Base-by-base conservation (phyloP, 2,113 vertebrate genomes). In the Gymnorhina tibicen region DNA sequence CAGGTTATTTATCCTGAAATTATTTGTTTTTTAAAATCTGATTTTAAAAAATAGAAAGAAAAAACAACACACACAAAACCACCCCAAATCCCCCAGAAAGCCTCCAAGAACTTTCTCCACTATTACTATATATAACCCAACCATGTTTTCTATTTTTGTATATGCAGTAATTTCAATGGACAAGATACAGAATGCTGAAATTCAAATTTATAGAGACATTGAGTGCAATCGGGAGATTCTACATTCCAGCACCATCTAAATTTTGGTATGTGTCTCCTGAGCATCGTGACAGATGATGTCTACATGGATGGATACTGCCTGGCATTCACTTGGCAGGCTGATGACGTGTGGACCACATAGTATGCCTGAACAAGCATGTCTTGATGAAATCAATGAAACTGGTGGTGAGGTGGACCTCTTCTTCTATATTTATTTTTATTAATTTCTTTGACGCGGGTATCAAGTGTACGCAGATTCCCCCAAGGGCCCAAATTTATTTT, bases 251-350 rank as follows among this genome's bases (percentile, higher is more conserved):
- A 66, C 4, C 17, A 58, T 13, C 4, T 53, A 6, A 58, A 73
- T 20, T 55, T 46, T 85, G 12, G 3, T 39, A 7, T 32, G 11
- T 66, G 20, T 46, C 16, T 67, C n/a, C 56, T 55, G 8, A 41
- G 9, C 20, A 55, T 9, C 0, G 0, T 19, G 35, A 55, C 10
- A n/a, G 23, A 46, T 67, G 14, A 47, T 39, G 13, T 35, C 13
- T 42, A 59, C 8, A 13, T 5, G 56, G 41, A 20, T 28, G 13
- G 46, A 49, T 27, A 19, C 6, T 62, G 37, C 7, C 41, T n/a
- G 21, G 12, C 37, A 22, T 35, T 69, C 49, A 13, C 30, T 59
- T 53, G 35, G 17, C 39, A 16, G 49, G 24, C 42, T 81, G 27
- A 28, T 55, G 46, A 7, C 1, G 0, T 13, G 30, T 35, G 30